These are phyloP conservation scores for Barbus barbus DNA, from an alignment of 2,113 vertebrate genomes.

Conservation along the genomic window DNA sequence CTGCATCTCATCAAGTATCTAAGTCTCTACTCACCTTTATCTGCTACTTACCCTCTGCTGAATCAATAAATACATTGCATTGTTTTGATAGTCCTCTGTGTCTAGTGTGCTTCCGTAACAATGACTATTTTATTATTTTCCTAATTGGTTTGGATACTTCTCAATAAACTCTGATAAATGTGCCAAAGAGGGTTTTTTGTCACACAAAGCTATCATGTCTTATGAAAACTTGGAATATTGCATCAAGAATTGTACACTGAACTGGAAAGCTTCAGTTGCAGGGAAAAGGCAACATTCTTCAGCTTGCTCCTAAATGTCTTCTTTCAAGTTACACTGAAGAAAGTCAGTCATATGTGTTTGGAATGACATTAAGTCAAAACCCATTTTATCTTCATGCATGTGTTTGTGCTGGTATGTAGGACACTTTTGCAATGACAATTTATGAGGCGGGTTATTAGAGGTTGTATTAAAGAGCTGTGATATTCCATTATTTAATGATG, in stretches of 20 bases:
- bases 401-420: conserved; percentile 8
- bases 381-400: not conserved
- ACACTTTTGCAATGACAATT: conserved; percentile 32
- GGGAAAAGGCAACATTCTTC: not conserved
- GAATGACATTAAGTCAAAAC: not conserved
- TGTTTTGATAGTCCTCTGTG: too few species aligned
- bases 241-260: not conserved
- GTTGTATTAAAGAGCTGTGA: conserved; percentile 34
- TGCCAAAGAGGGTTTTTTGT: not conserved
- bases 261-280: not conserved
- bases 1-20: too few species aligned
- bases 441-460: not conserved
- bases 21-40: too few species aligned
- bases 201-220: not conserved
- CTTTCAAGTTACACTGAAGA: not conserved
- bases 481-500: conserved; percentile 51
- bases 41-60: too few species aligned
- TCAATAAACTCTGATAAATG: not conserved
- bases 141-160: not conserved
- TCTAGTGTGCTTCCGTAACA: too few species aligned
- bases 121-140: not conserved
- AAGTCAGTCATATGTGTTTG: not conserved
- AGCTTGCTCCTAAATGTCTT: not conserved
- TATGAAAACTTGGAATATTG: not conserved
- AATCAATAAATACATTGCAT: too few species aligned